These are phyloP conservation scores for Chrysomallon squamiferum DNA, from an alignment of 1,140 invertebrate species.

Conservation along the genomic window DNA sequence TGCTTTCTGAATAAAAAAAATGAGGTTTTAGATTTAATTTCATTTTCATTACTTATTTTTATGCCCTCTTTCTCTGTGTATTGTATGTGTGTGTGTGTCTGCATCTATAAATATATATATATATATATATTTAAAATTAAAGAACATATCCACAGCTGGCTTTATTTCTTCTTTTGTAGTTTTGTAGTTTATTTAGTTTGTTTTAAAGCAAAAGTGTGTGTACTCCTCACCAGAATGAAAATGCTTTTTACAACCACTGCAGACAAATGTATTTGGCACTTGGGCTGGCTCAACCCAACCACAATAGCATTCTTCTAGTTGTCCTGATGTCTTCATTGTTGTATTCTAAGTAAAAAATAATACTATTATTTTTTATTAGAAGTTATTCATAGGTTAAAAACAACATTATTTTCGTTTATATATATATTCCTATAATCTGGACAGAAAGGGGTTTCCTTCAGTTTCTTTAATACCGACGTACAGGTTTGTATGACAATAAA, in stretches of 20 bases:
- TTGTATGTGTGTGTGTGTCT: too few relatives aligned
- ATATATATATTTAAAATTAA: too few relatives aligned
- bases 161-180: too few relatives aligned
- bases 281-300: not conserved
- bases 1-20: too few relatives aligned
- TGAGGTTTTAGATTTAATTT: too few relatives aligned
- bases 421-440: not conserved
- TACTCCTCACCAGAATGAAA: not conserved
- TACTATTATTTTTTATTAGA: not conserved
- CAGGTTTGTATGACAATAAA: not conserved
- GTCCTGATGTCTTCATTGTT: not conserved
- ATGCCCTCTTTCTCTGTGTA: too few relatives aligned
- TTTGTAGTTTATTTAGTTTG: not conserved
- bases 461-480: not conserved
- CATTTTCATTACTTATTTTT: too few relatives aligned
- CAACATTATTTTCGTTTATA: not conserved
- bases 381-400: not conserved
- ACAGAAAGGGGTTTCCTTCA: not conserved
- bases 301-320: not conserved
- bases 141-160: too few relatives aligned
- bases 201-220: not conserved
- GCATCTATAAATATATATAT: too few relatives aligned
- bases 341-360: not conserved
- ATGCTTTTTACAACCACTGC: constrained; percentile 3
- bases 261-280: not conserved